Evolutionary conservation across 1,140 invertebrate species (phyloP).

Genomic region (Drosophila sp.): DNA sequence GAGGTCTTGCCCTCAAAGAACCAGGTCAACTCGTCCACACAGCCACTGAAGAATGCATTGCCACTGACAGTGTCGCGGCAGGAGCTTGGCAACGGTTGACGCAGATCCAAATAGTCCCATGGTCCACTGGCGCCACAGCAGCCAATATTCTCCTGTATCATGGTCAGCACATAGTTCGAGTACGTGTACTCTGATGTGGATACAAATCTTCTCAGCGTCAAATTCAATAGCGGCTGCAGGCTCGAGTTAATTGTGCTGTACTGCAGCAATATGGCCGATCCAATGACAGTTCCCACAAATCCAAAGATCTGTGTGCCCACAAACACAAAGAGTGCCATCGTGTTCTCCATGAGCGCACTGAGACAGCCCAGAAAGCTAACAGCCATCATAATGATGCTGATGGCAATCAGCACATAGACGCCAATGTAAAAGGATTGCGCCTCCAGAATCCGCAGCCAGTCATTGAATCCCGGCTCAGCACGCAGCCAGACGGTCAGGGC

Average conservation of each 20-base stretch:
- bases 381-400: conserved; percentile 89
- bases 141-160: conserved; percentile 94
- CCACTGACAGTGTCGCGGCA: conserved; percentile 94
- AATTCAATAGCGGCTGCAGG: conserved; percentile 90
- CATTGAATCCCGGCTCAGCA: conserved; percentile 91
- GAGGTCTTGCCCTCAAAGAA: conserved; percentile 92
- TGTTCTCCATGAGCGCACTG: conserved; percentile 89
- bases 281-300: conserved; percentile 90
- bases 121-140: conserved; percentile 94
- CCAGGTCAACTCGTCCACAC: conserved; percentile 93
- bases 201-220: conserved; percentile 90
- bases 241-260: conserved; percentile 91
- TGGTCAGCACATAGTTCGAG: conserved; percentile 88
- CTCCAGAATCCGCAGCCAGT: conserved; percentile 91
- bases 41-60: conserved; percentile 94
- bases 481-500: conserved; percentile 92
- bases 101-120: conserved; percentile 90
- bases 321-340: conserved; percentile 87
- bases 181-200: conserved; percentile 86
- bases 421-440: conserved; percentile 92
- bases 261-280: conserved; percentile 91
- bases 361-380: conserved; percentile 91
- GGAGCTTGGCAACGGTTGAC: conserved; percentile 91
- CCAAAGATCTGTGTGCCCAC: conserved; percentile 88
- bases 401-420: conserved; percentile 91